Conservation (phyloP, 37 sponge, comb jelly and placozoan species). For the Ephydatia muelleri region DNA sequence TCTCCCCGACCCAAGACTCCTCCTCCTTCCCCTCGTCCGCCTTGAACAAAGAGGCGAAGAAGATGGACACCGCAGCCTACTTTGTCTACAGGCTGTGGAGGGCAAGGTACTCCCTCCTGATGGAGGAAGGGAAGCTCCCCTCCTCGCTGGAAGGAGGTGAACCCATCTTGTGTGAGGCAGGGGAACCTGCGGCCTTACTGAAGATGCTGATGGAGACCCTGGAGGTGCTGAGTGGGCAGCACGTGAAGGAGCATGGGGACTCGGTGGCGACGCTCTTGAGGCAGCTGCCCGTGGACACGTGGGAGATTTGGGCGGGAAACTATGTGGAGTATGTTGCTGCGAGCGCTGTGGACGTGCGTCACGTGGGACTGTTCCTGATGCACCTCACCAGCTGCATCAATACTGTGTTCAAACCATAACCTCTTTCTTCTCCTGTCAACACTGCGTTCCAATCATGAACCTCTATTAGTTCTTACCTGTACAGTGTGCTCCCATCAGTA, state of each 20-base stretch:
- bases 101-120: slow-evolving; percentile 41
- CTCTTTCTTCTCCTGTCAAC: background rate
- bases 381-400: slow-evolving; percentile 55
- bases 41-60: background rate
- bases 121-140: slow-evolving; percentile 46
- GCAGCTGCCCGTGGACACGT: slow-evolving; percentile 68
- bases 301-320: slow-evolving; percentile 85
- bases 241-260: slow-evolving; percentile 24
- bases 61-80: slow-evolving; percentile 20
- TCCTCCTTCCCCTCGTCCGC: background rate
- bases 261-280: slow-evolving; percentile 19
- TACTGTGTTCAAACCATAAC: background rate
- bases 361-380: slow-evolving; percentile 73
- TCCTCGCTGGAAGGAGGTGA: background rate
- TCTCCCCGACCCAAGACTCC: background rate
- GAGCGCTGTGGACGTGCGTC: slow-evolving; percentile 46
- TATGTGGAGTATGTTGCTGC: slow-evolving; percentile 72
- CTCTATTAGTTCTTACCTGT: background rate
- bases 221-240: background rate
- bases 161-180: slow-evolving; percentile 35
- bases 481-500: background rate
- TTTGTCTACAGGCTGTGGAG: slow-evolving; percentile 67
- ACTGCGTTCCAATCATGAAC: background rate
- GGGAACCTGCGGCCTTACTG: background rate
- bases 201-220: slow-evolving; percentile 4